Evolutionary conservation across 2,113 vertebrate genomes (phyloP).

Genomic region (Brienomyrus brachyistius): DNA sequence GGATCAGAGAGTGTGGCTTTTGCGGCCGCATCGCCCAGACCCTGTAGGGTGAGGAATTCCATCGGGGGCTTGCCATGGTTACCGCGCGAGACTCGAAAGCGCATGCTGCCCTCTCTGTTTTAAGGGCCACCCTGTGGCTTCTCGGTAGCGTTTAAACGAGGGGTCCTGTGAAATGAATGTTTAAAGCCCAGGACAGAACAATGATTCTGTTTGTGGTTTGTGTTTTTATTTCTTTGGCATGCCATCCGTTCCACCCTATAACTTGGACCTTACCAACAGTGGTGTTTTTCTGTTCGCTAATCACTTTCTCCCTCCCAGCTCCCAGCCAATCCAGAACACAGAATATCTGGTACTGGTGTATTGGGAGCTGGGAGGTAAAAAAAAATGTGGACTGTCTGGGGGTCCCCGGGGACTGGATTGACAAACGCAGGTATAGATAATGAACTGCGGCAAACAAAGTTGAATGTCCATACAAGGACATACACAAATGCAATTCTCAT

Average conservation of each 20-base stretch:
- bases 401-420: background rate
- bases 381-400: background rate
- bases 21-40: background rate
- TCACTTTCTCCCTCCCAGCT: background rate
- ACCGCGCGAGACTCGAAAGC: background rate
- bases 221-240: slow-evolving; percentile 8
- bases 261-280: background rate
- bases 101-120: background rate
- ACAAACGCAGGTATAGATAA: background rate
- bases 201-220: background rate
- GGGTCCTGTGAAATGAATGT: background rate
- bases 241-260: background rate
- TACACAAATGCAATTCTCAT: background rate
- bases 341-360: background rate
- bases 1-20: background rate
- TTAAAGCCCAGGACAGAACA: background rate
- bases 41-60: background rate
- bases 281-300: background rate
- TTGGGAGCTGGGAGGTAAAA: background rate
- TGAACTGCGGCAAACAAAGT: background rate
- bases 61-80: background rate
- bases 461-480: background rate
- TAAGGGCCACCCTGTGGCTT: background rate
- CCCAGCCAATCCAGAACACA: background rate
- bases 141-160: background rate